A percentile compares a stretch with the other conserved stretches of the same genome.
phyloP scores from a whole-genome alignment of 53 echinoderm and acorn worm genomes.

The Hippasteria phrygiana region DNA sequence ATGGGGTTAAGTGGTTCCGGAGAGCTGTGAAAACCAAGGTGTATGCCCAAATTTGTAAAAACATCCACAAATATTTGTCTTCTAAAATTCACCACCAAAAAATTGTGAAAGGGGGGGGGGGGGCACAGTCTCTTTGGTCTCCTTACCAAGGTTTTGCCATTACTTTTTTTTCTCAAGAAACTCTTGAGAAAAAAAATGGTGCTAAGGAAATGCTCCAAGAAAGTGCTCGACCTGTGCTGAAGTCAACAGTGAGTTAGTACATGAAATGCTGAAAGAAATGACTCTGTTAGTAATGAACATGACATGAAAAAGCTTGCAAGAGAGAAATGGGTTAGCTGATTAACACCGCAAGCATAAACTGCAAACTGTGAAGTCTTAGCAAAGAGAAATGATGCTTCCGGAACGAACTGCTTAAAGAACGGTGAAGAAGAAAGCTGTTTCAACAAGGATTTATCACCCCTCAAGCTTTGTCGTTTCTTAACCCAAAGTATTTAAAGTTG shows the following conservation, averaged over 20 bases:
- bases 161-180: neutral
- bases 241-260: conserved; percentile 1
- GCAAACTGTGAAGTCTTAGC: neutral
- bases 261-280: conserved; percentile 10
- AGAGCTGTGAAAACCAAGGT: too few relatives aligned
- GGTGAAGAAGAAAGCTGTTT: neutral
- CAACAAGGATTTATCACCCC: neutral
- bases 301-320: neutral
- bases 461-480: neutral
- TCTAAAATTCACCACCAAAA: too few relatives aligned
- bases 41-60: too few relatives aligned
- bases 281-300: neutral
- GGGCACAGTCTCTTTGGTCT: too few relatives aligned
- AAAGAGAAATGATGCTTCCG: neutral
- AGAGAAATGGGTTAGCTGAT: neutral
- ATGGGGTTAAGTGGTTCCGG: too few relatives aligned
- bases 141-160: too few relatives aligned
- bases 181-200: neutral
- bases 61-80: too few relatives aligned
- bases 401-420: neutral
- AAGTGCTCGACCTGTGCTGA: neutral
- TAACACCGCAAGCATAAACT: neutral
- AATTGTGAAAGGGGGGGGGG: too few relatives aligned
- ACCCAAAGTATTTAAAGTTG: neutral
- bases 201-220: neutral